Base-by-base conservation (phyloP, 2,797 vertebrate species). In the Tragopan temminckii region DNA sequence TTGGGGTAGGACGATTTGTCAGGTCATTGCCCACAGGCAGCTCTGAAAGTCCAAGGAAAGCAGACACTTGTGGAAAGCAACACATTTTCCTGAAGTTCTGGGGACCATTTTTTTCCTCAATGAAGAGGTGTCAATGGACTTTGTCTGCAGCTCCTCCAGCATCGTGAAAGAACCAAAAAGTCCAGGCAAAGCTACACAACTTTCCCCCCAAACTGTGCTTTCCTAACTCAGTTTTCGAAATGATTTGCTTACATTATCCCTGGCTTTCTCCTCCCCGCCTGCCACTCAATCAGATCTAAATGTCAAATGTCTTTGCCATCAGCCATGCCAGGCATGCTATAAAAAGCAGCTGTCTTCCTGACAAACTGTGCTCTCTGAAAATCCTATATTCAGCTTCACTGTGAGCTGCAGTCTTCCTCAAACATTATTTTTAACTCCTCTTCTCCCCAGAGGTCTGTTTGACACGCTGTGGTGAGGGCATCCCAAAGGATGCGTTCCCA, bases 291-390 rank as follows among this genome's bases (percentile, higher is more conserved):
- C 86, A 94, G 69, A 88, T 35, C 67, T 81, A 90, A 96, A 95
- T 95, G 95, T 96, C 94, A 93, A 92, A 95, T 90, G 72, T 58
- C 91, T 95, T 84, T 91, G 91, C 93, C 88, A 80, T 89, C 86
- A 96, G 72, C 84, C 77, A 92, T 93, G 92, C 90, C 79, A 89
- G 72, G 81, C 92, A 53, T 80, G 36, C 71, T 93, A 93, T 87
- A 95, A 96, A 96, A 94, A 89, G 82, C 86, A 84, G 64, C 77
- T 91, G 88, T 88, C 95, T 94, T 55, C 67, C 83, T 94, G 53
- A 86, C 76, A 87, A 85, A 89, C 52, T 69, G 31, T 91, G 63
- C 31, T 85, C 42, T 91, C 80, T 91, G 43, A 81, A 96, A 95
- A 89, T 89, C 89, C 85, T 87, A 58, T 25, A 82, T 85, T 80